Evolutionary conservation across 2,113 vertebrate genomes (phyloP), one percentile per base, ranked within the genome.

Genomic region (Leiothrix lutea): DNA sequence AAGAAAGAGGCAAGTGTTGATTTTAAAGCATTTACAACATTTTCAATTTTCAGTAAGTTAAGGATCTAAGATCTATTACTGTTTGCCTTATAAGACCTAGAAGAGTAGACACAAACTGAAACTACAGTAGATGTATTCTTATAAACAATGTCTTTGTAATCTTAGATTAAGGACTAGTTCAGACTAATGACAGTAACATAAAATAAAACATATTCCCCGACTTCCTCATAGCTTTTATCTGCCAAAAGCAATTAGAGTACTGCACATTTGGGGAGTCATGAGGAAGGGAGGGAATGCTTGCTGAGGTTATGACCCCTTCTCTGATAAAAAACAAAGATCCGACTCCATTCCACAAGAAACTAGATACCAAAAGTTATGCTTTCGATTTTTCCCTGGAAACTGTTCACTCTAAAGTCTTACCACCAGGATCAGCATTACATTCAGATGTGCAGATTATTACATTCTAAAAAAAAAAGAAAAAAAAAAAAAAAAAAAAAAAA

Each of bases 161-260:
- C 72, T 95, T 78, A 92, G 66, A 48, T 92, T 81, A 92, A 80
- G 70, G 90, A 90, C 78, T 85, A 81, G 47, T 75, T 96, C 65
- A 91, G 75, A 90, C 66, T 84, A 91, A 95, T 89, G 48, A 84
- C 62, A 90, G 40, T 45, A 86, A 87, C 53, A 82, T 44, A 90
- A 93, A 65, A 69, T 35, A 91, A 92, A 91, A 91, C 67, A 86
- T 91, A 92, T 78, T 79, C 57, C 53, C 86, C 8, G 19, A 92
- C 92, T 94, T 94, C 94, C 87, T 95, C 86, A 94, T 82, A 94
- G 88, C 53, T 92, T 95, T 93, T 69, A 88, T 96, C 57, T 94
- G 95, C 82, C 95, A 96, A 90, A 88, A 87, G 82, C 86, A 93
- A 94, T 96, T 95, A 96, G 62, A 40, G 24, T 51, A 80, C 85